These are phyloP conservation scores for Lepeophtheirus salmonis DNA, from an alignment of 1,140 invertebrate species.

Conservation along the genomic window DNA sequence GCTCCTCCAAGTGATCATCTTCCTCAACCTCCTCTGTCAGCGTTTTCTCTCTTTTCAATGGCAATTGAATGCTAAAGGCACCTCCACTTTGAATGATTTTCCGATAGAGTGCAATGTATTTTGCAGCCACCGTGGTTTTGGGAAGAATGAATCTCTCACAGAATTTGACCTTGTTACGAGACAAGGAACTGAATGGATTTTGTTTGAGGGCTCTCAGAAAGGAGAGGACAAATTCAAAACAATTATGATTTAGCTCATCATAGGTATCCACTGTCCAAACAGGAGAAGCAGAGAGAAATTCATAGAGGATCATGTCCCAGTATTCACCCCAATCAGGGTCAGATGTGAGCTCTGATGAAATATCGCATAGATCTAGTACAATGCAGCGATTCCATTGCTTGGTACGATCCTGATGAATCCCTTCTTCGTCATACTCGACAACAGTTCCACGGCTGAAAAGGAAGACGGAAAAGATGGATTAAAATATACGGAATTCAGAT, in stretches of 20 bases:
- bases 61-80: neutral
- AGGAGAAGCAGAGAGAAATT: slow-evolving; percentile 24
- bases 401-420: slow-evolving; percentile 36
- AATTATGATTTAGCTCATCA: slow-evolving; percentile 49
- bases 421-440: slow-evolving; percentile 52
- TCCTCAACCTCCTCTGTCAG: neutral
- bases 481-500: no score
- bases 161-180: slow-evolving; percentile 41
- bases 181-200: slow-evolving; percentile 39
- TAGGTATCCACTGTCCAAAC: slow-evolving; percentile 31
- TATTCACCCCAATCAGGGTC: slow-evolving; percentile 45
- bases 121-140: slow-evolving; percentile 47
- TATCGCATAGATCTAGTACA: slow-evolving; percentile 37
- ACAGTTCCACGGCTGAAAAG: slow-evolving; percentile 41
- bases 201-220: slow-evolving; percentile 45
- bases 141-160: slow-evolving; percentile 55
- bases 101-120: slow-evolving; percentile 57
- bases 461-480: no score
- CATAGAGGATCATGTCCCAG: slow-evolving; percentile 49
- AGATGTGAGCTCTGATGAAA: slow-evolving; percentile 29
- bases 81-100: slow-evolving; percentile 29
- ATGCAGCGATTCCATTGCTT: slow-evolving; percentile 48
- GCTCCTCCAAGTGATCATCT: no score
- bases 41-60: neutral
- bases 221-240: slow-evolving; percentile 54